Percentiles rank a stretch among this genome's conserved stretches.
Conservation (phyloP, 2,888 invertebrate genomes). For the Pollenia angustigena region DNA sequence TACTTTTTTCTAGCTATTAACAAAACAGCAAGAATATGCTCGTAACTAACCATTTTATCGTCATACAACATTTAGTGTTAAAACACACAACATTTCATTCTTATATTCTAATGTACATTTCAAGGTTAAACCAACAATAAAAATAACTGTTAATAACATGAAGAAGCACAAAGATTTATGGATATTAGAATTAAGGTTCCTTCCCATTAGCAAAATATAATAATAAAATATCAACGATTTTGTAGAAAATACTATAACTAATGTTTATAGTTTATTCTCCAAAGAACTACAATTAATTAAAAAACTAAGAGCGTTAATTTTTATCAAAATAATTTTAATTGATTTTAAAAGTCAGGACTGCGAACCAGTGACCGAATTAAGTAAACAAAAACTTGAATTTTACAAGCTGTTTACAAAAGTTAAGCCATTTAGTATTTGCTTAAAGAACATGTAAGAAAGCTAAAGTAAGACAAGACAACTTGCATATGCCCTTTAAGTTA, state of each 20-base stretch:
- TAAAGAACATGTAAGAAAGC: not conserved
- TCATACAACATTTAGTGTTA: not conserved
- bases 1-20: not conserved
- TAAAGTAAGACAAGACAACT: too few relatives aligned
- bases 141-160: constrained; percentile 29
- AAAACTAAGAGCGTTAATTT: constrained; percentile 13
- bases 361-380: constrained; percentile 3
- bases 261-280: not conserved
- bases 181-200: not conserved
- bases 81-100: constrained; percentile 2
- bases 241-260: not conserved
- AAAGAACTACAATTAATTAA: constrained; percentile 26
- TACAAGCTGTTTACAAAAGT: not conserved
- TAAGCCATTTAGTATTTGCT: not conserved
- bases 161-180: constrained; percentile 13
- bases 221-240: not conserved
- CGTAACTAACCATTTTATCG: not conserved
- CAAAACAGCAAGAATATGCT: constrained; percentile 1
- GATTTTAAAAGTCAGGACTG: not conserved
- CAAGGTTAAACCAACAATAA: constrained; percentile 35
- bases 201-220: not conserved
- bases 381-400: not conserved
- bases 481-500: too few relatives aligned
- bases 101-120: constrained; percentile 22
- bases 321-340: not conserved